phyloP scores from a whole-genome alignment of 2,797 vertebrate genomes.

The Diplodus puntazzo region DNA sequence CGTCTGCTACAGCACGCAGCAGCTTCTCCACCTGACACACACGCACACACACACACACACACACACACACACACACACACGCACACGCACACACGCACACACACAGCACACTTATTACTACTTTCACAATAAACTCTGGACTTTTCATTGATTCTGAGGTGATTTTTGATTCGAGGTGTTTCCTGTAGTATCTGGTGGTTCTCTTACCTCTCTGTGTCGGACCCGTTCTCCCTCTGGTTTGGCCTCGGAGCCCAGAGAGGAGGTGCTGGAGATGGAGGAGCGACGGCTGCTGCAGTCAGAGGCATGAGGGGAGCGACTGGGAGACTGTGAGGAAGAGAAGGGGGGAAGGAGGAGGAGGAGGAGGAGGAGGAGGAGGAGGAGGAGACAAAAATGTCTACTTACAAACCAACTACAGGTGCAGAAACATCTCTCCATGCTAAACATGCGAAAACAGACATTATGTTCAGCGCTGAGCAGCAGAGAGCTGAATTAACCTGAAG shows the following conservation, averaged over 20 bases:
- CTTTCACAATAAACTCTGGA: neutral
- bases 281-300: conserved; percentile 90
- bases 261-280: conserved; percentile 91
- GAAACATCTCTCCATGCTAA: no score
- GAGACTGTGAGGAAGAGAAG: conserved; percentile 77
- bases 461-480: neutral
- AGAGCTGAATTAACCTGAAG: neutral
- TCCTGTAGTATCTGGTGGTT: neutral
- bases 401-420: no score
- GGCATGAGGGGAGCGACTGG: conserved; percentile 81
- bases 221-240: conserved; percentile 84
- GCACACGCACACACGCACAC: conserved; percentile 1
- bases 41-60: conserved; percentile 10
- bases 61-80: neutral
- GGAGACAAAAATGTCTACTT: neutral
- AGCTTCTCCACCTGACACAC: conserved; percentile 93
- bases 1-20: conserved; percentile 94
- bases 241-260: conserved; percentile 82
- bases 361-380: neutral
- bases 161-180: no score
- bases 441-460: neutral
- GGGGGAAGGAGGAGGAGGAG: neutral
- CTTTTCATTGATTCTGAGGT: neutral
- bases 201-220: conserved; percentile 89
- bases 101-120: neutral